phyloP scores from a whole-genome alignment of 2,888 invertebrate species.

The Caenorhabditis virilis region DNA sequence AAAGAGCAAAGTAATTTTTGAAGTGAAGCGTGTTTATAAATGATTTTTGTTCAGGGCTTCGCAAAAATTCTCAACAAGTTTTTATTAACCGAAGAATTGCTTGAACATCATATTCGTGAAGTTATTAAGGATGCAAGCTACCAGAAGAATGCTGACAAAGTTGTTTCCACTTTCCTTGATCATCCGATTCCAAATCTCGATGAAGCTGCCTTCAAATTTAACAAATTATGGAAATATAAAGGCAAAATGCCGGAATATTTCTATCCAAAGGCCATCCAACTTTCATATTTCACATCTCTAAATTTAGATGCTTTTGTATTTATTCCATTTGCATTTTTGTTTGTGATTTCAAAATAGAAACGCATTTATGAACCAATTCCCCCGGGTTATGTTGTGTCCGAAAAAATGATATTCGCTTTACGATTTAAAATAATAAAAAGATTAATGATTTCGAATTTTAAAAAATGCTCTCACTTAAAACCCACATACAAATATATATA shows the following conservation, averaged over 20 bases:
- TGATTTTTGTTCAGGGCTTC: conserved; percentile 11
- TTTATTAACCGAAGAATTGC: conserved; percentile 13
- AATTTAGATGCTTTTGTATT: conserved; percentile 16
- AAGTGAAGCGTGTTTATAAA: background rate
- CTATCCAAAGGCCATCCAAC: conserved; percentile 20
- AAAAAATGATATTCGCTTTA: too few relatives aligned
- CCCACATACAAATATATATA: too few relatives aligned
- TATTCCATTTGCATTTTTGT: conserved; percentile 4
- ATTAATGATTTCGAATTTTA: too few relatives aligned
- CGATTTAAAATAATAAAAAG: too few relatives aligned
- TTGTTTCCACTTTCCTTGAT: conserved; percentile 21
- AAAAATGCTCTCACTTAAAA: too few relatives aligned
- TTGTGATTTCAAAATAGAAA: conserved; percentile 1
- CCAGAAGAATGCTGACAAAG: conserved; percentile 22
- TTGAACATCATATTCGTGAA: conserved; percentile 20
- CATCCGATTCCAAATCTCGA: conserved; percentile 23
- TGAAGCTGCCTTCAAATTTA: conserved; percentile 29
- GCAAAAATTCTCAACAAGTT: conserved; percentile 34
- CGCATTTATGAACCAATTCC: too few relatives aligned
- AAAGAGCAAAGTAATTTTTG: conserved; percentile 11
- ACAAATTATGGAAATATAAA: conserved; percentile 16
- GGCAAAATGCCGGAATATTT: conserved; percentile 25
- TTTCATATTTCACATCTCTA: conserved; percentile 10
- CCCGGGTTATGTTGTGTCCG: too few relatives aligned
- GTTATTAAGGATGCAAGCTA: conserved; percentile 20